A percentile compares a stretch with the other conserved stretches of the same genome.
phyloP scores from a whole-genome alignment of 2,113 vertebrate genomes.

The Nothocercus nigrocapillus region DNA sequence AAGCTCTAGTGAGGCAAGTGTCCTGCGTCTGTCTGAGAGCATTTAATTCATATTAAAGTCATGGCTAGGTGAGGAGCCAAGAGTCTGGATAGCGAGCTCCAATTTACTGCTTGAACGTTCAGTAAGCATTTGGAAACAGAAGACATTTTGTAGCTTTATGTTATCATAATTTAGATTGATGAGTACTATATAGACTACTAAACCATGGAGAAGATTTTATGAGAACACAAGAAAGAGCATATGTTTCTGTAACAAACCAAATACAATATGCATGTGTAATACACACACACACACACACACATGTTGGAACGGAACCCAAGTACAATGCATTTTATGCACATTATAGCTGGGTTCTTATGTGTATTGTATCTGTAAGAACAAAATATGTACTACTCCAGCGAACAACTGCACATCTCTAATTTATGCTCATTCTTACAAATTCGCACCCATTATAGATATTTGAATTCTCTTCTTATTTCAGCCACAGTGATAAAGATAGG shows the following conservation, averaged over 20 bases:
- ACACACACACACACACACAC: not conserved
- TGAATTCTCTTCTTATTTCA: constrained; percentile 22
- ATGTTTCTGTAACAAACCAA: constrained; percentile 14
- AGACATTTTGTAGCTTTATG: constrained; percentile 9
- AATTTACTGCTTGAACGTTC: not conserved
- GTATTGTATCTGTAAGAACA: not conserved
- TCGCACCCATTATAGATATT: not conserved
- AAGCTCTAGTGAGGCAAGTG: not conserved
- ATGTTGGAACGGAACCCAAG: not conserved
- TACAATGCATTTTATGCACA: not conserved
- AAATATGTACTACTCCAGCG: accelerated
- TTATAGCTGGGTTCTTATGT: not conserved
- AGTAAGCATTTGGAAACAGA: not conserved
- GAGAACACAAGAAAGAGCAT: not conserved
- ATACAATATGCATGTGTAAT: not conserved
- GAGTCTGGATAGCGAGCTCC: not conserved
- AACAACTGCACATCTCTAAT: accelerated
- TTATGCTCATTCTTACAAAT: not conserved
- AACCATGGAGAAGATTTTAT: constrained; percentile 26
- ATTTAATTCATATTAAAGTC: not conserved
- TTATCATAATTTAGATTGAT: constrained; percentile 29
- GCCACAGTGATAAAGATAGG: constrained; percentile 17
- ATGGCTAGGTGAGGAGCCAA: not conserved
- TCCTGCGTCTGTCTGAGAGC: not conserved
- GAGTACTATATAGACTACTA: not conserved